Base-by-base conservation (phyloP, 30 jellyfish, hydroid and myxozoan species). In the Sanderia malayensis region DNA sequence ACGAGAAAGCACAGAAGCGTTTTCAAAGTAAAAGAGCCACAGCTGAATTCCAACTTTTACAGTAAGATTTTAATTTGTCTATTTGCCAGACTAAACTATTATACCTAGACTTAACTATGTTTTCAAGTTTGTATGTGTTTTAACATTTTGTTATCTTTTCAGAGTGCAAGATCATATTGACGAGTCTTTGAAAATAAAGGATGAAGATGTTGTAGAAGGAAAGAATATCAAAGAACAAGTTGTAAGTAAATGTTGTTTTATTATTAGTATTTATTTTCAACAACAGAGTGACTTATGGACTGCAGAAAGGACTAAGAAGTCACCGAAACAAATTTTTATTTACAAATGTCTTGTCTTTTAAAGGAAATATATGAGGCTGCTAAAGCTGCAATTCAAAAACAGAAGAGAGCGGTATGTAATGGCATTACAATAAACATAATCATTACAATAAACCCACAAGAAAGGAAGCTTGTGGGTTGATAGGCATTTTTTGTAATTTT, bases 351-450 rank as follows among this genome's bases (percentile, higher is more conserved):
- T 69, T 60, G 60, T 33, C 22, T 55, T 37, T 44, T 46, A 4
- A 78, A 83, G 95, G 95, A 82, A 47, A 63, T 58, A 37, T 89
- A 75, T 69, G 79, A 79, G 27, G 85, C 94, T 57, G 85, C 95
- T 29, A 82, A 79, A 45, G 80, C 73, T 46, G 94, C 87, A 0
- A 71, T 77, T 23, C 27, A 44, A 8, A 65, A 69, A 17, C 82
- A 83, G 63, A 60, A 59, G 45, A 64, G 84, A 25, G 84, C 70
- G 67, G 95, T 83, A 66, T 33, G 94, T 71, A 23, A n/a, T n/a
- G n/a, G n/a, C n/a, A n/a, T n/a, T n/a, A n/a, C n/a, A n/a, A n/a
- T n/a, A n/a, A n/a, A n/a, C n/a, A n/a, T n/a, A n/a, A n/a, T n/a
- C n/a, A n/a, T n/a, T n/a, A n/a, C n/a, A n/a, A n/a, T n/a, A n/a